Base-by-base conservation (phyloP, 1,140 invertebrate species). In the Drosophila ercepeae region DNA sequence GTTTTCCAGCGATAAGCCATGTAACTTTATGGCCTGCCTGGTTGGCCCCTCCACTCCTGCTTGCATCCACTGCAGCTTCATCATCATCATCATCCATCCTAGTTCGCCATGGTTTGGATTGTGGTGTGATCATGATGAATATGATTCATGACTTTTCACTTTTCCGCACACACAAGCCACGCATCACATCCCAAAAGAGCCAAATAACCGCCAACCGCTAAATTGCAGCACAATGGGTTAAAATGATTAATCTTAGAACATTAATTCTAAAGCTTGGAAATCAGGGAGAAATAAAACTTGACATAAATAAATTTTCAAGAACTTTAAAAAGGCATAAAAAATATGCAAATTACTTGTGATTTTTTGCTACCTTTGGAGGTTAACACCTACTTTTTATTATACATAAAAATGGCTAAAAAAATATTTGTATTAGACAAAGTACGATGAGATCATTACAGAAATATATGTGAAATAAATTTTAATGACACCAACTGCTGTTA, bases 81-180 rank as follows among this genome's bases (percentile, higher is more conserved):
- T 25, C 27, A 42, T 42, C 39, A 42, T 42, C 39, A 42, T 41
- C 13, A 41, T 48, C 21, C 53, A 78, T 78, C 48, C 64, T 64
- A 74, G 75, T 57, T 78, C 18, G 55, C 76, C 71, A 55, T 77
- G 77, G 45, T 53, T 71, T 51, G 63, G 74, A 68, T 58, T 77
- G 82, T 55, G 63, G 74, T 75, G 60, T 77, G 82, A 81, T 76
- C 76, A 81, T 88, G 68, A 86, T 86, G 81, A 48, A 78, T 82
- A 71, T 86, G 81, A 86, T 86, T 86, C 73, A 86, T 86, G 82
- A 86, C 82, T 82, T 86, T 86, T 86, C 82, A 86, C 82, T 88
- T 86, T 82, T 78, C 55, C 69, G 41, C 70, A 68, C 55, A 59
- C 16, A 58, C 34, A 51, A 48, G 70, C 52, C n/a, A 32, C 29